Evolutionary conservation across 2,888 invertebrate genomes (phyloP).

Genomic region (Sicus ferrugineus): DNA sequence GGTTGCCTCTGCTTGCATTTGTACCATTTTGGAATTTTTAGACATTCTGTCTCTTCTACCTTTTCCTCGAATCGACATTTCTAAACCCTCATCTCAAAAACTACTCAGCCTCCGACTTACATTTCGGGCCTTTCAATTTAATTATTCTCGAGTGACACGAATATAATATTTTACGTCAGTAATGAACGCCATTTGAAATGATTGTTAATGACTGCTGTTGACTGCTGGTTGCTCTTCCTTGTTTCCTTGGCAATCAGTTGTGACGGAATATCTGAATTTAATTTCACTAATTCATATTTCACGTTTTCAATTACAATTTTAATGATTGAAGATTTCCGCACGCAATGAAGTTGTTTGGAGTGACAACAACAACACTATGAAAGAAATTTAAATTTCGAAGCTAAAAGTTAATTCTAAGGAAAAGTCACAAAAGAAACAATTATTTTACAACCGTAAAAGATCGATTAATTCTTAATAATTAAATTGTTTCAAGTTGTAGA

Average conservation of each 20-base stretch:
- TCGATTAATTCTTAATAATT: not conserved
- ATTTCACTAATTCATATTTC: no score
- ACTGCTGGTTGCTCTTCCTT: not conserved
- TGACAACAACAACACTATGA: no score
- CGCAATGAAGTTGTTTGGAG: not conserved
- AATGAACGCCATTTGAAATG: not conserved
- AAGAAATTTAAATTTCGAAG: not conserved
- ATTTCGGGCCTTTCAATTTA: no score
- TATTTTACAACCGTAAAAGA: not conserved
- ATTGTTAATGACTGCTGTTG: not conserved
- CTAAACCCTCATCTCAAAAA: no score
- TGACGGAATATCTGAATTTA: not conserved
- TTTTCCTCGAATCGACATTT: no score
- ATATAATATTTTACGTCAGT: not conserved
- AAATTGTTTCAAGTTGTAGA: no score
- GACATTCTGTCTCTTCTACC: no score
- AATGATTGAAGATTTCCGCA: not conserved
- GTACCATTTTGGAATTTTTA: no score
- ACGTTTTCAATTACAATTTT: no score
- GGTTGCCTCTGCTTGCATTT: no score
- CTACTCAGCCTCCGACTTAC: no score
- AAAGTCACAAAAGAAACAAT: not conserved
- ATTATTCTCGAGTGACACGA: not conserved
- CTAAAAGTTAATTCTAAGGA: not conserved
- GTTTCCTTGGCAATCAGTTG: not conserved